Evolutionary conservation across 2,113 vertebrate genomes (phyloP), one percentile per base, ranked within the genome.

Genomic region (Takifugu flavidus): DNA sequence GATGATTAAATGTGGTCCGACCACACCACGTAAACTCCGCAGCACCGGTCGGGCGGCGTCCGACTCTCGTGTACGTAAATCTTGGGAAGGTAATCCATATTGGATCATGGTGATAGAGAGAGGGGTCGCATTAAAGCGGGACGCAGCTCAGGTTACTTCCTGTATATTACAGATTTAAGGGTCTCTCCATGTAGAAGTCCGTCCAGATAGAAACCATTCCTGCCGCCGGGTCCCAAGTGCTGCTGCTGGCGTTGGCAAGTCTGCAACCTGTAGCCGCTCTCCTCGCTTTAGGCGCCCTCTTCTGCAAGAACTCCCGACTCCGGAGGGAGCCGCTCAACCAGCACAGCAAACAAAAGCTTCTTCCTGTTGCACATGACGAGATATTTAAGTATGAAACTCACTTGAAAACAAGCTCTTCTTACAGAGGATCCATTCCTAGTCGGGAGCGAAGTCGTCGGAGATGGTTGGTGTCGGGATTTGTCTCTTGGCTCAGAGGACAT

Each of bases 51-150:
- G 63, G 79, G 47, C 64, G 70, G 68, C 61, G 29, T 58, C 75
- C 29, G 66, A 75, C 65, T 61, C 52, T 67, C 72, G 65, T 74
- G 59, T 56, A 61, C 70, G 67, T 79, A 75, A 80, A 87, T 83
- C 76, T 87, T 87, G 91, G 91, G 91, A 92, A 92, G 92, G 92
- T 98, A 94, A 98, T 98, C 95, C 96, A 98, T 97, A 98, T 98
- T 98, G 95, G 95, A 98, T 98, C 86, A 90, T 3, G 88, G 90
- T 87, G 87, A 91, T 89, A 90, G 89, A 77, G 74, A 80, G 79
- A 85, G 78, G 61, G 74, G 67, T 77, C 71, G 73, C 80, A 15
- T 64, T 74, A 50, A 52, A 87, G 64, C 73, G 67, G 74, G 79
- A 88, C 65, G 66, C 74, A 79, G 72, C 71, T 74, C 49, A 72